A percentile compares a stretch with the other conserved stretches of the same genome.
Evolutionary conservation across 2,888 invertebrate genomes (phyloP).

Genomic region (Harpagoxenus sublaevis): DNA sequence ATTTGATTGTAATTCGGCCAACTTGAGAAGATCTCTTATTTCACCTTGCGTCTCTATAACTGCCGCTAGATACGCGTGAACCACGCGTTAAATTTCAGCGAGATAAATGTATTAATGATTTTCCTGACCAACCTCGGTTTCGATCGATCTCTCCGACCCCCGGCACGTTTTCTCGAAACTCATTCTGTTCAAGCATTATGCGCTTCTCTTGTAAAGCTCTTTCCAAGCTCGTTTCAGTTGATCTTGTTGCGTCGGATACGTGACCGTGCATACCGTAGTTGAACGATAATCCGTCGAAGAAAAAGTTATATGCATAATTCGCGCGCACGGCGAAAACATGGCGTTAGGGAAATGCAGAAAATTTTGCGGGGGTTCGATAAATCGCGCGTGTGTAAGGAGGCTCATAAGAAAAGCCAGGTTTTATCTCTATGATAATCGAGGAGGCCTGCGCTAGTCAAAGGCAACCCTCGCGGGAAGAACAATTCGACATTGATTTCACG

Average conservation of each 20-base stretch:
- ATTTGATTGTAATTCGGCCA: neutral
- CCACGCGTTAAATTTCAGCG: neutral
- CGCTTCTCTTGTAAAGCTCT: constrained; percentile 36
- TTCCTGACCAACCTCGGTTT: neutral
- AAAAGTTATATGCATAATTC: constrained; percentile 47
- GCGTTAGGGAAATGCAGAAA: neutral
- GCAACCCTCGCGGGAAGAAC: neutral
- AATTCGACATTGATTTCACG: constrained; percentile 40
- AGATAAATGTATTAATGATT: constrained; percentile 29
- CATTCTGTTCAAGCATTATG: constrained; percentile 19
- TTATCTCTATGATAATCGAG: constrained; percentile 2
- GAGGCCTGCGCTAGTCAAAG: neutral
- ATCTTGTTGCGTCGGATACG: constrained; percentile 52
- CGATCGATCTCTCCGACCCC: constrained; percentile 24
- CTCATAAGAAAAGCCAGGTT: neutral
- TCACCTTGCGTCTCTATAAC: neutral
- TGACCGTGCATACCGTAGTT: constrained; percentile 34
- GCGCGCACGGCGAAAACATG: constrained; percentile 5
- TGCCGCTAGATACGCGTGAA: neutral
- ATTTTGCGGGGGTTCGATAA: constrained; percentile 3
- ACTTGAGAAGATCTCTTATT: neutral
- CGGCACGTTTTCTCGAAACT: constrained; percentile 17
- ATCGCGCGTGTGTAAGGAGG: neutral
- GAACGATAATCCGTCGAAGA: constrained; percentile 43
- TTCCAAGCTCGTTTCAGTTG: constrained; percentile 37